These are phyloP conservation scores for Nycteola revayana DNA, from an alignment of 2,888 invertebrate genomes.

Conservation along the genomic window DNA sequence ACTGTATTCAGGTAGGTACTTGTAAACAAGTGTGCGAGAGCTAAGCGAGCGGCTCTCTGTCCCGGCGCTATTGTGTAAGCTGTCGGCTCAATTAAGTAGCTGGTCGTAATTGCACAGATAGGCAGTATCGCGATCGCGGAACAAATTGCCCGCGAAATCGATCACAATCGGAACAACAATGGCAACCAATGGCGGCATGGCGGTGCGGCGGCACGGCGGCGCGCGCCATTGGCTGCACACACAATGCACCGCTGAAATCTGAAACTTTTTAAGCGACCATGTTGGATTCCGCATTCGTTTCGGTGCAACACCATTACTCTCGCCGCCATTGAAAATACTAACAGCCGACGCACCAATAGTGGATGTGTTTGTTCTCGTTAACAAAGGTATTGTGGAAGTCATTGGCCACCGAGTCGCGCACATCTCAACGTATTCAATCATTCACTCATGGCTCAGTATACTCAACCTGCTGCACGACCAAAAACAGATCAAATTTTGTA, in stretches of 20 bases:
- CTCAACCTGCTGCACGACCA: no score
- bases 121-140: constrained; percentile 49
- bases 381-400: no score
- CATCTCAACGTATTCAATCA: no score
- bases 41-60: neutral
- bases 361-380: no score
- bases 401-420: no score
- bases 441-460: no score
- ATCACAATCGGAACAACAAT: constrained; percentile 43
- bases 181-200: constrained; percentile 44
- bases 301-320: constrained; percentile 31
- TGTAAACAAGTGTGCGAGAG: no score
- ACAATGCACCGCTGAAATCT: constrained; percentile 62
- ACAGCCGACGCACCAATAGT: no score
- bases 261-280: constrained; percentile 44
- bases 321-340: neutral
- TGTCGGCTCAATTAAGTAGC: constrained; percentile 48
- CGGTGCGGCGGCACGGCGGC: constrained; percentile 15
- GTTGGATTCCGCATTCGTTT: constrained; percentile 46
- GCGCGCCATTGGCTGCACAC: constrained; percentile 44
- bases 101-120: constrained; percentile 47
- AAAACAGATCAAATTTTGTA: no score
- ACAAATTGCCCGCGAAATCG: constrained; percentile 67
- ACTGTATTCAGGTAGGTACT: no score
- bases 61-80: constrained; percentile 9